Evolutionary conservation across 2,113 vertebrate species (phyloP).

Genomic region (Oncorhynchus kisutch): DNA sequence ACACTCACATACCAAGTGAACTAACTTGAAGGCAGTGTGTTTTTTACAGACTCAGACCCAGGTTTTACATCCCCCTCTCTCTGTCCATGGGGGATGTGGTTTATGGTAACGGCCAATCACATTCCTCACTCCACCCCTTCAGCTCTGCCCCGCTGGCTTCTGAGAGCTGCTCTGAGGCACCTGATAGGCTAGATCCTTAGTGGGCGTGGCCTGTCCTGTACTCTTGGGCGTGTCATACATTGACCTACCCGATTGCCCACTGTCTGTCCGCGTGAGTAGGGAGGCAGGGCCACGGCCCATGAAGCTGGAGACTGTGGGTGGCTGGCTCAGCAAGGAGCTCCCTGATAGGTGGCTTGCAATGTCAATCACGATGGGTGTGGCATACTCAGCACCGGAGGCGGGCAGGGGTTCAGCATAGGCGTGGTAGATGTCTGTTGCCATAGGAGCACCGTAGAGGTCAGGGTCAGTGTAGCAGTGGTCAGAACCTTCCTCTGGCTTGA

Average conservation of each 20-base stretch:
- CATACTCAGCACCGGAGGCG: conserved; percentile 87
- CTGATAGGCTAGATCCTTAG: conserved; percentile 82
- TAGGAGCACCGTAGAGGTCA: conserved; percentile 85
- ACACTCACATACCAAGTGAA: conserved; percentile 40
- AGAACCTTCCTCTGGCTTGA: conserved; percentile 92
- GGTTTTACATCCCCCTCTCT: conserved; percentile 21
- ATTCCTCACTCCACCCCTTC: conserved; percentile 16
- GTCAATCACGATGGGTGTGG: conserved; percentile 91
- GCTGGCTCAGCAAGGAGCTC: conserved; percentile 60
- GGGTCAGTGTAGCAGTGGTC: conserved; percentile 82
- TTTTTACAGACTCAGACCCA: conserved; percentile 46
- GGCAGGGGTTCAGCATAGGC: conserved; percentile 93
- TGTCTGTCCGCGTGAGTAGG: conserved; percentile 79
- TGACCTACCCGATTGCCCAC: conserved; percentile 70
- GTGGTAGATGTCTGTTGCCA: conserved; percentile 85
- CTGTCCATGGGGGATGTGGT: conserved; percentile 1
- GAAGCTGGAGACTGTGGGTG: conserved; percentile 76
- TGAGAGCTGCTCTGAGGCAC: conserved; percentile 82
- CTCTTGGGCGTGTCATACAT: conserved; percentile 93
- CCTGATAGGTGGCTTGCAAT: conserved; percentile 81
- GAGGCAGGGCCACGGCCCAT: conserved; percentile 72
- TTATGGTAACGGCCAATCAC: conserved; percentile 24
- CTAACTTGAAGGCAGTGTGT: conserved; percentile 55
- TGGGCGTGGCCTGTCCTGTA: conserved; percentile 63
- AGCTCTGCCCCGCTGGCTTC: conserved; percentile 53